Conservation (phyloP, 1,140 invertebrate genomes). For the Tetragnatha versicolor region DNA sequence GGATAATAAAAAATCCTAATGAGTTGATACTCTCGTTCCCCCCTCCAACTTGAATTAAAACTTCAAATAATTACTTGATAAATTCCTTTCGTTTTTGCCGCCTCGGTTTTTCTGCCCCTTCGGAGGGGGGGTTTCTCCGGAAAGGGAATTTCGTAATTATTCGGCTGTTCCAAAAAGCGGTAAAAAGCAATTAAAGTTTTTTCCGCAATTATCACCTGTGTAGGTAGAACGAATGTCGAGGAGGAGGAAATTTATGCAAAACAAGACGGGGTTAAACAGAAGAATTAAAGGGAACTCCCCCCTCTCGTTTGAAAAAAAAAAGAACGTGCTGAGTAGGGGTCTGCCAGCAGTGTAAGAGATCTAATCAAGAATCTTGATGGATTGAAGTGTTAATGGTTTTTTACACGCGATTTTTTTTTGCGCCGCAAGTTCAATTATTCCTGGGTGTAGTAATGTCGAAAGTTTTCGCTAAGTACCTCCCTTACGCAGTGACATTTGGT, state of each 20-base stretch:
- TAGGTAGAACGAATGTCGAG: constrained; percentile 44
- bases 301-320: neutral
- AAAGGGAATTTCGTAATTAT: constrained; percentile 50
- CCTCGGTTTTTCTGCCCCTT: neutral
- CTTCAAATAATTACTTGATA: constrained; percentile 56
- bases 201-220: constrained; percentile 51
- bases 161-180: constrained; percentile 45
- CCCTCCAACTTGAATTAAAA: constrained; percentile 52
- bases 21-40: constrained; percentile 40
- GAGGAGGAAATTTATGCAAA: constrained; percentile 44
- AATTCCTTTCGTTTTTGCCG: constrained; percentile 41
- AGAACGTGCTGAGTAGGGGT: neutral
- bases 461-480: constrained; percentile 24
- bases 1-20: constrained; percentile 40
- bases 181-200: constrained; percentile 56
- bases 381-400: constrained; percentile 51
- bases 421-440: constrained; percentile 32
- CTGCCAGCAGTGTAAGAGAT: constrained; percentile 46
- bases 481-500: constrained; percentile 28
- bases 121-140: neutral
- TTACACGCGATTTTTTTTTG: constrained; percentile 24
- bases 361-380: constrained; percentile 52
- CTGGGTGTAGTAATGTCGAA: neutral
- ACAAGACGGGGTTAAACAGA: constrained; percentile 39
- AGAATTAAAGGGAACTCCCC: neutral